Percentiles rank a stretch among this genome's conserved stretches.
These are phyloP conservation scores for Stenodema calcarata DNA, from an alignment of 2,888 invertebrate species.

Conservation along the genomic window DNA sequence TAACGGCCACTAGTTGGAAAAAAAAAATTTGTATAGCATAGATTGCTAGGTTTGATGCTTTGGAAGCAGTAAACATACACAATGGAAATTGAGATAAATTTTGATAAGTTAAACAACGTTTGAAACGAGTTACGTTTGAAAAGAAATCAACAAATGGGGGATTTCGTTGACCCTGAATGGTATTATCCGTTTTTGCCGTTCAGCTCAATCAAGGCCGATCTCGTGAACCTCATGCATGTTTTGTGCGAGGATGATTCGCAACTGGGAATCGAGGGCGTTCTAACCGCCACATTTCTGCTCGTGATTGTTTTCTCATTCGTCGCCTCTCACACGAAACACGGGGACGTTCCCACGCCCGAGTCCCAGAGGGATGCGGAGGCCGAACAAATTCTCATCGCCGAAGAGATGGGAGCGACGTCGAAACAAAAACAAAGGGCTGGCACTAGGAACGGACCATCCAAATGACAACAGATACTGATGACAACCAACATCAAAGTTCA, in stretches of 20 bases:
- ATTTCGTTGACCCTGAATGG: background rate
- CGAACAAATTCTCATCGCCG: background rate
- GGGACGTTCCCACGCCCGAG: background rate
- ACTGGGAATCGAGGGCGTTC: background rate
- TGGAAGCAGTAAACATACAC: no score
- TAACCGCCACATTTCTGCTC: conserved; percentile 23
- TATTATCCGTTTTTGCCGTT: conserved; percentile 7
- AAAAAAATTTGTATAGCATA: no score
- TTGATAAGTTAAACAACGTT: no score
- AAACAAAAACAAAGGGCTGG: no score
- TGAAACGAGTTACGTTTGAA: no score
- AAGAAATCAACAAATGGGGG: background rate
- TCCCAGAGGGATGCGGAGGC: background rate
- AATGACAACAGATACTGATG: no score
- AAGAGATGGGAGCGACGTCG: background rate
- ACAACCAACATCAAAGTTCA: no score
- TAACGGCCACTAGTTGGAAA: no score
- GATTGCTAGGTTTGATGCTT: no score
- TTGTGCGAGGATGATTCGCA: background rate
- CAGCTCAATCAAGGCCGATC: background rate
- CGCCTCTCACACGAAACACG: background rate
- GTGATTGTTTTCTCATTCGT: conserved; percentile 20
- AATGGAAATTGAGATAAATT: no score
- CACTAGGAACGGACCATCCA: no score
- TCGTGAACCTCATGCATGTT: conserved; percentile 4